Evolutionary conservation across 2,113 vertebrate species (phyloP), one percentile per base, ranked within the genome.

Genomic region (Aleadryas rufinucha): DNA sequence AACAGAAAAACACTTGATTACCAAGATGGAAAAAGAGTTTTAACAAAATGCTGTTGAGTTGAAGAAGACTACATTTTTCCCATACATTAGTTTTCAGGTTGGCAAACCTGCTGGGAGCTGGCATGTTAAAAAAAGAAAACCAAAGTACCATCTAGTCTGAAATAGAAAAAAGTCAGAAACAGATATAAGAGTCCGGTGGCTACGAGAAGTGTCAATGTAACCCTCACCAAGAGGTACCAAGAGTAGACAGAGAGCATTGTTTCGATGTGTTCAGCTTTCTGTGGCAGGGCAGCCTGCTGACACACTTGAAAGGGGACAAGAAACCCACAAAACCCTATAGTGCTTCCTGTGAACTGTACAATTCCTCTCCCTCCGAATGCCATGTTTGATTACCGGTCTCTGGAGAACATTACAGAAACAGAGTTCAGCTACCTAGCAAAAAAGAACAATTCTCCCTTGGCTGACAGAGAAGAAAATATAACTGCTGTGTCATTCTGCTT

Each of bases 381-480:
- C 53, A 37, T 14, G 28, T 92, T 84, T 78, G 86, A 90, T 78
- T 84, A 71, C 52, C 0, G 0, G 39, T 52, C 76, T 66, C 64
- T 9, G 45, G 60, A 52, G 80, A 93, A 71, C 33, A 5, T 35
- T 66, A 44, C 0, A 0, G 86, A 90, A 92, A 86, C 27, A 78
- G 21, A 84, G 64, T 47, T 95, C 80, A 74, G 83, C 56, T 89
- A 74, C 79, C 76, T 35, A 59, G 77, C 56, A 88, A 56, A 79
- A 87, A 83, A 93, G 57, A 88, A 64, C 37, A 27, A 28, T 50
- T 87, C 79, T 84, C 66, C 30, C n/a, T 53, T 44, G 42, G 15
- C 70, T 95, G 53, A 50, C 41, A 77, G 39, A 86, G 63, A 80
- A 92, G 39, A 61, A 97, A 95, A 93, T 35, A 3, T 24, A 96